Evolutionary conservation across 2,113 vertebrate genomes (phyloP).

Genomic region (Panthera leo): DNA sequence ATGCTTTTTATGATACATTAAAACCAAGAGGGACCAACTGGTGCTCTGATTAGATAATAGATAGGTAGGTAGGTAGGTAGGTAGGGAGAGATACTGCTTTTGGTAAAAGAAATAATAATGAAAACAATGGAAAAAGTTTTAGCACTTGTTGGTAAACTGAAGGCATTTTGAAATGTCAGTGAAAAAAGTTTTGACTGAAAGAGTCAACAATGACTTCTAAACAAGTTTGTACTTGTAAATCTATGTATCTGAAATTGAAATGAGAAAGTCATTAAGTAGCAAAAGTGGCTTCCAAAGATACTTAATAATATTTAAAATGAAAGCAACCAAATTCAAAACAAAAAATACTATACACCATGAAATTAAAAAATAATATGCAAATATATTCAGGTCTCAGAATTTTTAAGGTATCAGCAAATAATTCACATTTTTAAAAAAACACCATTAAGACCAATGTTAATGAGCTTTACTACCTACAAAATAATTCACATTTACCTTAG

Average conservation of each 20-base stretch:
- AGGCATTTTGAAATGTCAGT: conserved; percentile 18
- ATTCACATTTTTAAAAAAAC: background rate
- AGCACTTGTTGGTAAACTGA: background rate
- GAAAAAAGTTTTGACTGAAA: conserved; percentile 16
- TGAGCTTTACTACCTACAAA: background rate
- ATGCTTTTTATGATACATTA: background rate
- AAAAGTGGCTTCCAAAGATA: conserved; percentile 10
- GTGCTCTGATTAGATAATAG: background rate
- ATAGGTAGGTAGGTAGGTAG: background rate
- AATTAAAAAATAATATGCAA: conserved; percentile 51
- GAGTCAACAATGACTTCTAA: conserved; percentile 23
- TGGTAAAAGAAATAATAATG: background rate
- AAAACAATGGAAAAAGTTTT: background rate
- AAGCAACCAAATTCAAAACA: conserved; percentile 44
- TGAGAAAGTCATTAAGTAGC: background rate
- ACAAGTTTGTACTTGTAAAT: background rate
- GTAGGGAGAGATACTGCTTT: background rate
- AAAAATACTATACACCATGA: background rate
- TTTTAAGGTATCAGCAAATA: conserved; percentile 35
- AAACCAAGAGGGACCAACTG: background rate
- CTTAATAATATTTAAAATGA: conserved; percentile 32
- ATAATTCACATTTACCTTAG: conserved; percentile 44
- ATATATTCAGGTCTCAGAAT: background rate
- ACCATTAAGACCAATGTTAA: background rate
- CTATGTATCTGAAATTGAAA: conserved; percentile 40